Conservation (phyloP, 2,797 vertebrate species). For the Sandelia bainsii region DNA sequence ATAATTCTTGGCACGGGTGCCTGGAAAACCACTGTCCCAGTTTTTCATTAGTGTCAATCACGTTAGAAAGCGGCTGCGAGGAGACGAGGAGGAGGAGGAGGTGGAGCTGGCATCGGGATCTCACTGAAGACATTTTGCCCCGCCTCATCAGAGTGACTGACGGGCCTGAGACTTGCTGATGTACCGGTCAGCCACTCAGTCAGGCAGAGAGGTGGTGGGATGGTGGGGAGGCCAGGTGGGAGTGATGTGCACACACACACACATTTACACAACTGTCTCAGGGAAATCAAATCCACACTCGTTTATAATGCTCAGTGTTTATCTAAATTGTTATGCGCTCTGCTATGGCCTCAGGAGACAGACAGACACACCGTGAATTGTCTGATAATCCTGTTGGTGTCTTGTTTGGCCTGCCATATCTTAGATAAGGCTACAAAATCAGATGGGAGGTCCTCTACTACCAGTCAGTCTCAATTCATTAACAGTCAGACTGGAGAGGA, state of each 20-base stretch:
- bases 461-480: slow-evolving; percentile 70
- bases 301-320: slow-evolving; percentile 69
- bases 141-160: slow-evolving; percentile 84
- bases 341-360: slow-evolving; percentile 67
- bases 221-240: slow-evolving; percentile 56
- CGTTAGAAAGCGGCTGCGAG: slow-evolving; percentile 55
- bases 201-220: slow-evolving; percentile 64
- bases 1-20: slow-evolving; percentile 72
- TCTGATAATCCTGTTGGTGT: slow-evolving; percentile 69
- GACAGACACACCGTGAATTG: slow-evolving; percentile 56
- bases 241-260: slow-evolving; percentile 22
- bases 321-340: slow-evolving; percentile 65
- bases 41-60: slow-evolving; percentile 89
- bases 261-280: slow-evolving; percentile 43
- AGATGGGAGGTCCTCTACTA: slow-evolving; percentile 51
- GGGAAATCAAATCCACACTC: slow-evolving; percentile 65
- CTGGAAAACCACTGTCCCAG: slow-evolving; percentile 77
- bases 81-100: slow-evolving; percentile 30
- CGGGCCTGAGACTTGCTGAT: slow-evolving; percentile 72
- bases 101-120: slow-evolving; percentile 62
- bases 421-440: slow-evolving; percentile 65
- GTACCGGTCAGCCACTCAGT: slow-evolving; percentile 73
- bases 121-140: slow-evolving; percentile 82
- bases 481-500: slow-evolving; percentile 40
- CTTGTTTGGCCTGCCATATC: slow-evolving; percentile 63